phyloP scores from a whole-genome alignment of 2,888 invertebrate genomes.

The Leptopilina myrica region DNA sequence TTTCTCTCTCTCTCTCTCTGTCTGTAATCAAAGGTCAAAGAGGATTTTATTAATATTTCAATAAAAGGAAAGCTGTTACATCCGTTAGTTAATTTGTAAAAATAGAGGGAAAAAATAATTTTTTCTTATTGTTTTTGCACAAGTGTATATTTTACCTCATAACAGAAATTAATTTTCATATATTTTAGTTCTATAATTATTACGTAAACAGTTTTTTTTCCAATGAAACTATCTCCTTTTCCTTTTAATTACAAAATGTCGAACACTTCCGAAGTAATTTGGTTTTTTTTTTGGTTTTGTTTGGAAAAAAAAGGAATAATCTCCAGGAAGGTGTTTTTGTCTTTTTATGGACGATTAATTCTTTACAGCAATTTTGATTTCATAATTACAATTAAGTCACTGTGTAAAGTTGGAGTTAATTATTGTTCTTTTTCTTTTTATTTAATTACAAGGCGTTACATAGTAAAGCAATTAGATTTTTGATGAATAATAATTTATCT shows the following conservation, averaged over 20 bases:
- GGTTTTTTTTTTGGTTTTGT: neutral
- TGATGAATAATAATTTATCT: too few relatives aligned
- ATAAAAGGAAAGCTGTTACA: constrained; percentile 20
- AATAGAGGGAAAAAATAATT: neutral
- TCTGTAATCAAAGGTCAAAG: constrained; percentile 25
- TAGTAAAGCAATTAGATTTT: too few relatives aligned
- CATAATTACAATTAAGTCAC: neutral
- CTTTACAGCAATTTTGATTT: neutral
- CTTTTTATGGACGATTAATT: neutral
- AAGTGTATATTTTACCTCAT: neutral
- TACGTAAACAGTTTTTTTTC: neutral
- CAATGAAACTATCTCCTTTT: neutral
- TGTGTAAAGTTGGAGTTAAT: neutral
- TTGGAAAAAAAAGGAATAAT: neutral
- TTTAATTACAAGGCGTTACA: neutral
- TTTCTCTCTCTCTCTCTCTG: neutral
- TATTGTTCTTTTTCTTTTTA: neutral
- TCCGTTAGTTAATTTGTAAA: neutral
- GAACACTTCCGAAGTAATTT: neutral
- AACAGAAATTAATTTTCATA: neutral
- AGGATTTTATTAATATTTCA: constrained; percentile 15
- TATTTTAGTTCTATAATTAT: neutral
- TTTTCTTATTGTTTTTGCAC: neutral
- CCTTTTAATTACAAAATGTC: neutral
- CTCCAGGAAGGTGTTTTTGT: neutral